Evolutionary conservation across 2,113 vertebrate species (phyloP).

Genomic region (Phaethon lepturus): DNA sequence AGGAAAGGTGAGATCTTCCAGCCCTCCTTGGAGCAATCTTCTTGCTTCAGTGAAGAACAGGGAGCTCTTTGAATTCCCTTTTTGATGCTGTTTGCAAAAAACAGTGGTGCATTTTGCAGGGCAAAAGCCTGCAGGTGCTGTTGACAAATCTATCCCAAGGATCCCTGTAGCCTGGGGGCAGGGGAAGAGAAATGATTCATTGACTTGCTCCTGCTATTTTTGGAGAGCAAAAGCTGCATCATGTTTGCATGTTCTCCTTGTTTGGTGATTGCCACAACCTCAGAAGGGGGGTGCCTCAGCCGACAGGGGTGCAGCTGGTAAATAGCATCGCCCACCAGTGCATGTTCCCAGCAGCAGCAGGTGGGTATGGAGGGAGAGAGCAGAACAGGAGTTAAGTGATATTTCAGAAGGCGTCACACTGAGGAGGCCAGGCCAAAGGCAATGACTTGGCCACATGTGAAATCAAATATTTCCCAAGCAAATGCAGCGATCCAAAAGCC

Average conservation of each 20-base stretch:
- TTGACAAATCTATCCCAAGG: neutral
- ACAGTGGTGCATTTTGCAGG: neutral
- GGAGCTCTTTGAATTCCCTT: neutral
- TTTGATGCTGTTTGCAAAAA: neutral
- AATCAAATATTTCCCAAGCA: neutral
- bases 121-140: neutral
- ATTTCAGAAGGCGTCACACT: neutral
- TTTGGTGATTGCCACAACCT: neutral
- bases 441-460: neutral
- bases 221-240: slow-evolving; percentile 13
- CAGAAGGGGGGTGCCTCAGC: neutral
- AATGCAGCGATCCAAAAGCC: neutral
- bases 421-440: neutral
- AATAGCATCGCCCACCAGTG: neutral
- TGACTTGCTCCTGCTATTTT: slow-evolving; percentile 28
- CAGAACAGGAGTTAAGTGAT: neutral
- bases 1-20: neutral
- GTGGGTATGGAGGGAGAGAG: neutral
- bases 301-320: neutral
- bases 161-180: neutral
- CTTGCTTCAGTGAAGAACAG: neutral
- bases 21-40: neutral
- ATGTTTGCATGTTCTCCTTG: neutral
- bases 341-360: rapidly evolving
- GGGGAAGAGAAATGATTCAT: neutral